Percentiles rank a stretch among this genome's conserved stretches.
phyloP scores from a whole-genome alignment of 2,113 vertebrate genomes.

The Ahaetulla prasina region DNA sequence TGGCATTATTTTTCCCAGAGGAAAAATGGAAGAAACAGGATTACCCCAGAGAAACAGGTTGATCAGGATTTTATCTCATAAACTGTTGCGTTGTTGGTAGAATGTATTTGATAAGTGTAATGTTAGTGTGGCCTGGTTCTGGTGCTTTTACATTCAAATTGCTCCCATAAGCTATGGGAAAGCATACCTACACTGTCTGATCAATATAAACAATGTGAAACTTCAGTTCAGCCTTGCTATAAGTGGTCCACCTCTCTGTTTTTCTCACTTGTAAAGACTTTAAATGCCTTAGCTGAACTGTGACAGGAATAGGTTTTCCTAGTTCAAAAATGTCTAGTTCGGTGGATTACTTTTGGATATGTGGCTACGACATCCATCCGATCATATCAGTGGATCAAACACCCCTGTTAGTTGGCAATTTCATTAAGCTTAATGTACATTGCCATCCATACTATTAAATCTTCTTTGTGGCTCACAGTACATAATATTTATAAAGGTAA shows the following conservation, averaged over 20 bases:
- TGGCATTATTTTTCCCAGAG: not conserved
- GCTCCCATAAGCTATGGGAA: not conserved
- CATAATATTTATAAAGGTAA: not conserved
- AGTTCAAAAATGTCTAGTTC: not conserved
- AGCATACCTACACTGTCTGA: not conserved
- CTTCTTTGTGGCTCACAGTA: not conserved
- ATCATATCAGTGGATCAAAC: not conserved
- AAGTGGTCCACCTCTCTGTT: not conserved
- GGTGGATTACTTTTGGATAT: not conserved
- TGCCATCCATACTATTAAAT: not conserved
- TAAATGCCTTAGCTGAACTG: not conserved
- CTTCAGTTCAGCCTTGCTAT: not conserved
- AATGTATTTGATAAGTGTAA: not conserved
- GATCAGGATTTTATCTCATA: not conserved
- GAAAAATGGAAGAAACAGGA: slow-evolving; percentile 4
- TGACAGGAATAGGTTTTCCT: not conserved
- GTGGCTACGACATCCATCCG: not conserved
- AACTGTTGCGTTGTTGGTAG: not conserved
- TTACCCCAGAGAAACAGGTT: not conserved
- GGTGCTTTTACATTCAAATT: not conserved
- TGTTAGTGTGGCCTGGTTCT: not conserved
- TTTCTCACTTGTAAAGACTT: not conserved
- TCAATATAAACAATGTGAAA: not conserved
- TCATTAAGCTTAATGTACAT: not conserved
- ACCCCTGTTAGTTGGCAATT: not conserved